These are phyloP conservation scores for Datnioides undecimradiatus DNA, from an alignment of 2,113 vertebrate species.

Conservation along the genomic window DNA sequence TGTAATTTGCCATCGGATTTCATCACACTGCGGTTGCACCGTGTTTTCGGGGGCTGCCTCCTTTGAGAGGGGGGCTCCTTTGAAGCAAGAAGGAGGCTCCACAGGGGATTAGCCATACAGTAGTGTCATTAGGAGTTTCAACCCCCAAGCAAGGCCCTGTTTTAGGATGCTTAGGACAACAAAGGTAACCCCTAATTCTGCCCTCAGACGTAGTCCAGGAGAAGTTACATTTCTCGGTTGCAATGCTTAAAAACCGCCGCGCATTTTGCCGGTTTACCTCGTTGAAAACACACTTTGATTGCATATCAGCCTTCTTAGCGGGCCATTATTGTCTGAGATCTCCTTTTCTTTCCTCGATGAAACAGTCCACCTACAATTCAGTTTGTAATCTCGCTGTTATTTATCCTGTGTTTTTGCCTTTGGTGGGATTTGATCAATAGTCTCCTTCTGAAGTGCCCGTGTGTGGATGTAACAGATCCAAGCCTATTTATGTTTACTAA, in stretches of 20 bases:
- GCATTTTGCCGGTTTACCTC: no score
- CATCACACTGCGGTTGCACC: slow-evolving; percentile 27
- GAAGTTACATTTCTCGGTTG: not conserved
- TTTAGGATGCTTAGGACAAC: not conserved
- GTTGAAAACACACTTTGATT: not conserved
- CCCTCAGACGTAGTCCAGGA: not conserved
- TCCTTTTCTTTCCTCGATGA: not conserved
- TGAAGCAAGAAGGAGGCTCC: slow-evolving; percentile 18
- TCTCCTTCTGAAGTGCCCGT: slow-evolving; percentile 47
- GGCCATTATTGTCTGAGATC: not conserved
- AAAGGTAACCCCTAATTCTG: no score
- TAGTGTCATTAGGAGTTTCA: slow-evolving; percentile 15
- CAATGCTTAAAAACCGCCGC: not conserved
- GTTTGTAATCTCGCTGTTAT: slow-evolving; percentile 41
- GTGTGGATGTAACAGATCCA: slow-evolving; percentile 68
- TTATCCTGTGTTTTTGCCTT: slow-evolving; percentile 42
- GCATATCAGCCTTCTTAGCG: not conserved
- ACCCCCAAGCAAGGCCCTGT: not conserved
- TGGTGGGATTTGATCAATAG: slow-evolving; percentile 71
- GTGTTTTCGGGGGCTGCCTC: slow-evolving; percentile 7
- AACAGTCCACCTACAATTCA: not conserved
- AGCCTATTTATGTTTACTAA: slow-evolving; percentile 68
- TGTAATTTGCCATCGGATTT: slow-evolving; percentile 43
- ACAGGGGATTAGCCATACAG: not conserved
- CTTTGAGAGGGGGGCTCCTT: slow-evolving; percentile 14